A percentile compares a stretch with the other conserved stretches of the same genome.
Conservation (phyloP, 2,888 invertebrate genomes). For the Harmothoe impar region DNA sequence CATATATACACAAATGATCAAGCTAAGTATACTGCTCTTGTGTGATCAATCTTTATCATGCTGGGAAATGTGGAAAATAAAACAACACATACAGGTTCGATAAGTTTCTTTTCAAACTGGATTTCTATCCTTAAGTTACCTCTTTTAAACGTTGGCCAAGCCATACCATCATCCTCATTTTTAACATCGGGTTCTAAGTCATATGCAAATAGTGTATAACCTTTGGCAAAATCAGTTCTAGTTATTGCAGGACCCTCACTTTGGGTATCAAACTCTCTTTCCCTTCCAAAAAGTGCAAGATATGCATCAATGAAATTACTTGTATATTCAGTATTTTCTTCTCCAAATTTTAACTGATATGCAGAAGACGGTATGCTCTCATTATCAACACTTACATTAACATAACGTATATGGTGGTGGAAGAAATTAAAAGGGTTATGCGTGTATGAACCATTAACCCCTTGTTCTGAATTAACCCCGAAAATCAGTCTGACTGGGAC, state of each 20-base stretch:
- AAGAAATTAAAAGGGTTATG: neutral
- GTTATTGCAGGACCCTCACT: neutral
- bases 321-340: no score
- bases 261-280: no score
- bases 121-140: neutral
- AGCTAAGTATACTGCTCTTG: no score
- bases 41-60: no score
- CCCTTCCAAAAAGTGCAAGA: no score
- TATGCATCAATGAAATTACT: no score
- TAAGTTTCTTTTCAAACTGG: neutral
- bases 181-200: neutral
- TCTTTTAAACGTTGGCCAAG: neutral
- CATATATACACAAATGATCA: no score
- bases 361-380: no score
- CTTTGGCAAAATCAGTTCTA: slow-evolving; percentile 8
- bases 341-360: no score
- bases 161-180: neutral
- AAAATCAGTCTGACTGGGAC: slow-evolving; percentile 6
- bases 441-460: neutral
- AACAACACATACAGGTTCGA: neutral
- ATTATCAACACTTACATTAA: no score
- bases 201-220: slow-evolving; percentile 3
- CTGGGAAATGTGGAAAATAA: no score
- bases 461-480: neutral
- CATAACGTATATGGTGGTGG: no score